Evolutionary conservation across 2,888 invertebrate genomes (phyloP), one percentile per base, ranked within the genome.

Genomic region (Chymomyza fuscimana): DNA sequence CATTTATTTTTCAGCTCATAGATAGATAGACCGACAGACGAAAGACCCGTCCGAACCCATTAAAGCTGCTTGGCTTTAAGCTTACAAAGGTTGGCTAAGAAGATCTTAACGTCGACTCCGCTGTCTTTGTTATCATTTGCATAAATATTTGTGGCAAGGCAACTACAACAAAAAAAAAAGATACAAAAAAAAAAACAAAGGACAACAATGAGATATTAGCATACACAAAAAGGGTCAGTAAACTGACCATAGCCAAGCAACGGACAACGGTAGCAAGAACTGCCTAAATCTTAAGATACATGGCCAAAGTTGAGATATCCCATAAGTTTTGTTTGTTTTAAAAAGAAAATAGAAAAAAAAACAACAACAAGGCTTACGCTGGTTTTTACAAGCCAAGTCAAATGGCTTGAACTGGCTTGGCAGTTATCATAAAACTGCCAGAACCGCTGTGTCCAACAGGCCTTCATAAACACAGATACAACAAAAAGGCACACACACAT

Each of bases 281-380:
- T 73, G 82, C 86, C 87, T 76, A 82, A 88, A 80, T 87, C 89
- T 80, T 54, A 74, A 73, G 85, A 74, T 87, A 88, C 82, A 88
- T 87, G 89, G 80, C 78, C 80, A 73, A 73, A 87, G 65, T 75
- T 70, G 82, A 46, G 40, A 46, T 46, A 46, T 46, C 40, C 78
- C 69, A 61, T 66, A 69, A 80, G 74, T 72, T 82, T 68, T 61
- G 70, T 78, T 70, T 78, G 71, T 61, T 70, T 63, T 50, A 9
- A 50, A 73, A 50, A 51, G 65, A 22, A 63, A 68, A 72, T 50
- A 68, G 40, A 63, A 68, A 65, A 52, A 22, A 51, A 65, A 68
- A 29, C 40, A 63, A 19, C 16, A 15, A 29, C 59, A n/a, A 54
- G 40, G 40, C 12, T 12, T 46, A 12, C 3, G 40, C 10, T 46